These are phyloP conservation scores for Gobio gobio DNA, from an alignment of 2,113 vertebrate genomes.

Conservation along the genomic window DNA sequence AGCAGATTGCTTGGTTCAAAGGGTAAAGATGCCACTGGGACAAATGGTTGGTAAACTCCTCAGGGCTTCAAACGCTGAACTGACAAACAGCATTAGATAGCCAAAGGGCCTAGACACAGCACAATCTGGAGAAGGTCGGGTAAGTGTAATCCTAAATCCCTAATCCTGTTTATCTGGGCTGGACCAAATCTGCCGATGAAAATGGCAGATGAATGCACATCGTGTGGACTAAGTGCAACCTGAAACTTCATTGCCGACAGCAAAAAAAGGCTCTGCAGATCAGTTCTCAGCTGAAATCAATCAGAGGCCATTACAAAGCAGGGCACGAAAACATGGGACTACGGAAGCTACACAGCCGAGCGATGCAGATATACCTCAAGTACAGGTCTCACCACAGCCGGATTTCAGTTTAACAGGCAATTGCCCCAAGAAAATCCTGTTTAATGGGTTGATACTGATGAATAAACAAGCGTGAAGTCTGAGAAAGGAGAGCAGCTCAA, in stretches of 20 bases:
- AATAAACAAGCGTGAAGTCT: not conserved
- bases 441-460: not conserved
- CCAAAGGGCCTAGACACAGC: constrained; percentile 35
- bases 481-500: not conserved
- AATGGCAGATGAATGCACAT: constrained; percentile 18
- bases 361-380: not conserved
- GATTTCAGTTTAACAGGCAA: not conserved
- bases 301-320: constrained; percentile 41
- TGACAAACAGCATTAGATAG: constrained; percentile 50
- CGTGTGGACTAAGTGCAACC: not conserved
- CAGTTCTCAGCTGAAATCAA: constrained; percentile 34
- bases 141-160: constrained; percentile 62
- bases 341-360: not conserved
- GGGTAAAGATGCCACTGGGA: constrained; percentile 25
- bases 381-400: not conserved
- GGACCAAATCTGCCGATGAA: constrained; percentile 56
- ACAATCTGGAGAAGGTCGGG: constrained; percentile 59
- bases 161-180: constrained; percentile 61
- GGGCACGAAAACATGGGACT: not conserved
- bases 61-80: constrained; percentile 33
- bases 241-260: constrained; percentile 1
- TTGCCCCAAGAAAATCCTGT: not conserved
- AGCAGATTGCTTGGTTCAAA: constrained; percentile 42
- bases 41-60: constrained; percentile 15
- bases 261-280: not conserved